phyloP scores from a whole-genome alignment of 1,140 invertebrate genomes.

The Drosophila novamexicana region DNA sequence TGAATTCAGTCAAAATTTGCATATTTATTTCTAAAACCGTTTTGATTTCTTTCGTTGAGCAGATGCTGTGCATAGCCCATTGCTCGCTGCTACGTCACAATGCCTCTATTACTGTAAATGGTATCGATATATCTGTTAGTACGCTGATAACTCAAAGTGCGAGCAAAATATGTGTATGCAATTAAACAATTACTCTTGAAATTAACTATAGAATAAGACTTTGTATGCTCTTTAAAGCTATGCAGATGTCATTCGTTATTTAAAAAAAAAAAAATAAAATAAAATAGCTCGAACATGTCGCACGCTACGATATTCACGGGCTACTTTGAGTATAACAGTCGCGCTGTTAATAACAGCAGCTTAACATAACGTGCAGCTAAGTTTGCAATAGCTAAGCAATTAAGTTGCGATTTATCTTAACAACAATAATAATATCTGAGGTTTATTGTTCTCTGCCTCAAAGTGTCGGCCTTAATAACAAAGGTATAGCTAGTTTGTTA shows the following conservation, averaged over 20 bases:
- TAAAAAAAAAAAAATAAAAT: neutral
- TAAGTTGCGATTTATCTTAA: neutral
- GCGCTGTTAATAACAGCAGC: conserved; percentile 3
- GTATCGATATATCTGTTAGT: conserved; percentile 28
- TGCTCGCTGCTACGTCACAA: conserved; percentile 32
- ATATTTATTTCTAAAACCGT: conserved; percentile 28
- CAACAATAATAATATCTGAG: neutral
- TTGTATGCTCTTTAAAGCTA: neutral
- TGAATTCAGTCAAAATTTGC: conserved; percentile 1
- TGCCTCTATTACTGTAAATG: neutral
- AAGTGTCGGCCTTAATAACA: conserved; percentile 23
- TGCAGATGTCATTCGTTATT: neutral
- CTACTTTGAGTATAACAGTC: neutral
- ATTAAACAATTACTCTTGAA: neutral
- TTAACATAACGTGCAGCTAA: neutral
- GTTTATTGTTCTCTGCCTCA: conserved; percentile 1
- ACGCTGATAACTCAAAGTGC: neutral
- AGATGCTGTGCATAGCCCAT: conserved; percentile 2
- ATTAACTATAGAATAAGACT: neutral
- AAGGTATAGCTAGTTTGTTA: conserved; percentile 19
- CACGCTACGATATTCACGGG: neutral
- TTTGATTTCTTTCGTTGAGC: conserved; percentile 7
- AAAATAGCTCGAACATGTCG: neutral
- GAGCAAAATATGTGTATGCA: neutral
- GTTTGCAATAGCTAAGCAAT: neutral